A percentile compares a stretch with the other conserved stretches of the same genome.
Evolutionary conservation across 2,113 vertebrate species (phyloP).

Genomic region (Tupaia chinensis): DNA sequence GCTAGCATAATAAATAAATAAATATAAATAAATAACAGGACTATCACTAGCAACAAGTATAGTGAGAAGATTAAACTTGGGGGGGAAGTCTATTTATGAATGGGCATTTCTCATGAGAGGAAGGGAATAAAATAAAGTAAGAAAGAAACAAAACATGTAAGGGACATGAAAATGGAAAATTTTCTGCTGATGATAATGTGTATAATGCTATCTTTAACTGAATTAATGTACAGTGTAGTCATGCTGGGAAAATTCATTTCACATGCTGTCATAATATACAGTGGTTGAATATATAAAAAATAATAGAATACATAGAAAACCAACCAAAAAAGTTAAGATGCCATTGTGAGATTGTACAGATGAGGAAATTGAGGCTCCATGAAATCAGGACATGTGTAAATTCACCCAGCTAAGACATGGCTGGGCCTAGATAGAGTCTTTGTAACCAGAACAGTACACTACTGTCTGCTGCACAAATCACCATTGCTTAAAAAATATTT

Average conservation of each 20-base stretch:
- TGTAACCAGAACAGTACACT: background rate
- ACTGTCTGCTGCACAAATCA: background rate
- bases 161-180: too few relatives aligned
- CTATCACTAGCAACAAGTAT: background rate
- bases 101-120: background rate
- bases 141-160: too few relatives aligned
- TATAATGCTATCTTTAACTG: too few relatives aligned
- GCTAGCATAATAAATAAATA: too few relatives aligned
- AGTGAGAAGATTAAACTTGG: background rate
- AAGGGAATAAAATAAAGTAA: too few relatives aligned
- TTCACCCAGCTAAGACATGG: background rate
- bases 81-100: background rate
- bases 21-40: background rate
- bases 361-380: background rate
- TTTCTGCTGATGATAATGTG: too few relatives aligned
- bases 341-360: slow-evolving; percentile 14
- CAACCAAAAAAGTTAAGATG: background rate
- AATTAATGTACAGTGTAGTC: too few relatives aligned
- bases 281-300: too few relatives aligned
- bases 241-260: too few relatives aligned
- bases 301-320: too few relatives aligned
- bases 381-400: background rate
- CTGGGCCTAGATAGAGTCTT: background rate
- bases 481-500: background rate
- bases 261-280: too few relatives aligned